These are phyloP conservation scores for Chinchilla lanigera DNA, from an alignment of 2,113 vertebrate genomes.

Conservation along the genomic window DNA sequence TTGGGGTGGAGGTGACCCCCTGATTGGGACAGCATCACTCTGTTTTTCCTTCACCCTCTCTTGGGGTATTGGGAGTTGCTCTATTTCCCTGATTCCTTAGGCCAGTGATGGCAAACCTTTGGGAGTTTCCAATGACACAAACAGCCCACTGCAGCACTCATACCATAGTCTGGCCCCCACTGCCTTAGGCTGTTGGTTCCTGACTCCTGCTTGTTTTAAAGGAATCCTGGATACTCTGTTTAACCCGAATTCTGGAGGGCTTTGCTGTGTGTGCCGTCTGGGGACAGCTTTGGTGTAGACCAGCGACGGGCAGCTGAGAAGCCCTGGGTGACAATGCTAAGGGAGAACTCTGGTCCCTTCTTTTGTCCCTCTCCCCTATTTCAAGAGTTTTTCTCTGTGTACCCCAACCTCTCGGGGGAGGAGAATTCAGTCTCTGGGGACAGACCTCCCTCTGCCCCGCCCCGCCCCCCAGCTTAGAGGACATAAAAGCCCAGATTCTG, in stretches of 20 bases:
- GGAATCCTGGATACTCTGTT: not conserved
- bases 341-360: not conserved
- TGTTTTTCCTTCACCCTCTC: not conserved
- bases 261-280: not conserved
- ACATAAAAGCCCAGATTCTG: slow-evolving; percentile 64
- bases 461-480: not conserved
- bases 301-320: not conserved
- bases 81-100: not conserved
- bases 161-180: not conserved
- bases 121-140: not conserved
- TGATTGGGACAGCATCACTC: not conserved
- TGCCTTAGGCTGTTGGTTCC: not conserved
- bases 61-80: too few relatives aligned
- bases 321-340: not conserved
- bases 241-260: not conserved
- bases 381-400: not conserved
- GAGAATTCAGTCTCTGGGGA: not conserved
- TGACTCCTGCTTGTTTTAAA: slow-evolving; percentile 24
- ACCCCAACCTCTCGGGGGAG: not conserved
- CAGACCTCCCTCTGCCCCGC: not conserved
- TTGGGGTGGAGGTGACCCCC: not conserved
- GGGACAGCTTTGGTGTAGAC: not conserved
- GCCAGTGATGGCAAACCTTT: not conserved
- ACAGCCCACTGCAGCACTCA: not conserved
- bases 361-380: not conserved